Evolutionary conservation across 92 coral and sea anemone species (phyloP).

Genomic region (Epizoanthus fatuus): DNA sequence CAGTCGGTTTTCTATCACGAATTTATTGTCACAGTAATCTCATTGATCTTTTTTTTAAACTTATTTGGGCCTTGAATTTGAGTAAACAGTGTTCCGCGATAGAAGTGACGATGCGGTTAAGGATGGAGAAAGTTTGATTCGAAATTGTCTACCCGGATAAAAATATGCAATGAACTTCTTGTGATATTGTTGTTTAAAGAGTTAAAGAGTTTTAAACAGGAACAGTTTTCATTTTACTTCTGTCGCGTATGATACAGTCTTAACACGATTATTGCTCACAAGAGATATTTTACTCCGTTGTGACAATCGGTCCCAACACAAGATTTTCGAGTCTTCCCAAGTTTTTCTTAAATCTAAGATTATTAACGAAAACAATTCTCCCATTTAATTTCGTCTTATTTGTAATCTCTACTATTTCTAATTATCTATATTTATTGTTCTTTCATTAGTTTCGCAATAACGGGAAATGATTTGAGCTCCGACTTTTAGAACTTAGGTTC

Average conservation of each 20-base stretch:
- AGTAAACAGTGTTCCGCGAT: no score
- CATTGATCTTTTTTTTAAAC: background rate
- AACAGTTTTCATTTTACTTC: no score
- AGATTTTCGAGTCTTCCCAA: no score
- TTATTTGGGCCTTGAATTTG: background rate
- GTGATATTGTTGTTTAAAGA: no score
- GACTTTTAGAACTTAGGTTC: background rate
- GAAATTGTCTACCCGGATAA: no score
- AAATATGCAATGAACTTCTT: no score
- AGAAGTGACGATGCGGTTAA: no score
- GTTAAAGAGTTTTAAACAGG: no score
- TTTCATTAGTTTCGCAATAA: background rate
- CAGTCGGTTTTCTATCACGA: background rate
- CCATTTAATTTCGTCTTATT: slow-evolving; percentile 1
- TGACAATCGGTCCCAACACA: background rate
- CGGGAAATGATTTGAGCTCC: background rate
- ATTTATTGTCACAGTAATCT: background rate
- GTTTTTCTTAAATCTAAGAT: background rate
- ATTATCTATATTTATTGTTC: background rate
- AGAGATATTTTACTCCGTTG: background rate
- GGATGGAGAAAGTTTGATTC: no score
- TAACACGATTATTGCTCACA: background rate
- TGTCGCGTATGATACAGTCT: background rate
- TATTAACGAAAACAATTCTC: background rate
- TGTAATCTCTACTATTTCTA: slow-evolving; percentile 6